Evolutionary conservation across 2,797 vertebrate species (phyloP).

Genomic region (Craterocephalus amniculus): DNA sequence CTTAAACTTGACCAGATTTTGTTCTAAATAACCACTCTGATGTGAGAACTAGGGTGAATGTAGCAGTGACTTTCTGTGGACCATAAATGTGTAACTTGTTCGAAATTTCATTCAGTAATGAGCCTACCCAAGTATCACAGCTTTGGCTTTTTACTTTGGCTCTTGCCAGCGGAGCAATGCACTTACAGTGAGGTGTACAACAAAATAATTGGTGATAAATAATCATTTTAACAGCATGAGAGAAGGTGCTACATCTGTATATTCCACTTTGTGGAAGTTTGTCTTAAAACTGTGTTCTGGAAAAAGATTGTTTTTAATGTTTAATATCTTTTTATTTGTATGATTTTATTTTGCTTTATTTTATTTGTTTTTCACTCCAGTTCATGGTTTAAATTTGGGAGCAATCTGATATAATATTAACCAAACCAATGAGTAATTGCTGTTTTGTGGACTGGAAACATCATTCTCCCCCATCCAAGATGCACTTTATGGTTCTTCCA

Average conservation of each 20-base stretch:
- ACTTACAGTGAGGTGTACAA: slow-evolving; percentile 31
- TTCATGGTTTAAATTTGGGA: slow-evolving; percentile 51
- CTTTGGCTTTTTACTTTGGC: slow-evolving; percentile 27
- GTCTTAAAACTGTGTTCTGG: slow-evolving; percentile 41
- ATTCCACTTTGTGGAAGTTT: slow-evolving; percentile 42
- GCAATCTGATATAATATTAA: slow-evolving; percentile 47
- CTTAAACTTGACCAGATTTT: slow-evolving; percentile 34
- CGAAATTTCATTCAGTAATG: slow-evolving; percentile 19
- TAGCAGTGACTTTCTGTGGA: slow-evolving; percentile 37
- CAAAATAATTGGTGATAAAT: slow-evolving; percentile 41
- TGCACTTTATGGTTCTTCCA: slow-evolving; percentile 74
- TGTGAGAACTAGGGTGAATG: slow-evolving; percentile 30
- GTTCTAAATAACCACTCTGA: slow-evolving; percentile 36
- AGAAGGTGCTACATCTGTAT: slow-evolving; percentile 45
- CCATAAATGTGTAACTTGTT: slow-evolving; percentile 37
- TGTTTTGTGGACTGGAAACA: slow-evolving; percentile 46
- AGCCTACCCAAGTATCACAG: slow-evolving; percentile 16
- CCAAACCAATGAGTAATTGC: slow-evolving; percentile 42
- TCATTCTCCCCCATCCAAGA: slow-evolving; percentile 52
- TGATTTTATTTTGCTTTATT: slow-evolving; percentile 53
- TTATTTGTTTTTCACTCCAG: slow-evolving; percentile 48
- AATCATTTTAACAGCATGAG: slow-evolving; percentile 46
- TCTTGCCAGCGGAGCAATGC: slow-evolving; percentile 19
- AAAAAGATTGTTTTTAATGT: slow-evolving; percentile 61
- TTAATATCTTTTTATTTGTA: slow-evolving; percentile 45